Percentiles rank a stretch among this genome's conserved stretches.
These are phyloP conservation scores for Stratiolaelaps scimitus DNA, from an alignment of 1,140 invertebrate species.

Conservation along the genomic window DNA sequence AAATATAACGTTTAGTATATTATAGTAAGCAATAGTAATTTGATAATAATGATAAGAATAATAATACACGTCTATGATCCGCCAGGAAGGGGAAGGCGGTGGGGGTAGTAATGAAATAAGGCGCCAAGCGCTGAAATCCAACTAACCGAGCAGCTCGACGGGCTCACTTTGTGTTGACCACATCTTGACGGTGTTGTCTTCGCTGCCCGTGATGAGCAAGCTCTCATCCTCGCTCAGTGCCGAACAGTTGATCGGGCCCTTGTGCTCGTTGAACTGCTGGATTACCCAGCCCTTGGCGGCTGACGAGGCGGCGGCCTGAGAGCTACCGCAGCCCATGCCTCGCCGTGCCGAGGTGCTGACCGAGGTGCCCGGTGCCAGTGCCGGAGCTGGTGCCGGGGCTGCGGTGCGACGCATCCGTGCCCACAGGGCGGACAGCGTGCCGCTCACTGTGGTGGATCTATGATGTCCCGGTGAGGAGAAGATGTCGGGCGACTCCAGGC, in stretches of 20 bases:
- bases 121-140: background rate
- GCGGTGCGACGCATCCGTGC: conserved; percentile 13
- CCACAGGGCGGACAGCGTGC: conserved; percentile 10
- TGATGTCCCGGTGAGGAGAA: too few species aligned
- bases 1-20: too few species aligned
- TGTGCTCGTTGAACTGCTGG: conserved; percentile 10
- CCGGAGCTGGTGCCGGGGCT: conserved; percentile 21
- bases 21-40: too few species aligned
- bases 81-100: too few species aligned
- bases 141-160: conserved; percentile 45
- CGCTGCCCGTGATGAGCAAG: conserved; percentile 46
- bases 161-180: conserved; percentile 46
- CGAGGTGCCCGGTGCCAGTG: too few species aligned
- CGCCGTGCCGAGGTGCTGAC: conserved; percentile 12
- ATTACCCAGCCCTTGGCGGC: conserved; percentile 15
- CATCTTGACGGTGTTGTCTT: conserved; percentile 45
- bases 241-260: conserved; percentile 46
- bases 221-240: conserved; percentile 47
- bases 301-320: conserved; percentile 14
- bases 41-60: too few species aligned
- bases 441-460: too few species aligned
- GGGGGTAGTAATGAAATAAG: too few species aligned
- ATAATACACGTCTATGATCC: too few species aligned
- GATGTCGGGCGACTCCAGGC: too few species aligned
- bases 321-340: conserved; percentile 20